Base-by-base conservation (phyloP, 2,888 invertebrate species). In the Orthosia cruda region DNA sequence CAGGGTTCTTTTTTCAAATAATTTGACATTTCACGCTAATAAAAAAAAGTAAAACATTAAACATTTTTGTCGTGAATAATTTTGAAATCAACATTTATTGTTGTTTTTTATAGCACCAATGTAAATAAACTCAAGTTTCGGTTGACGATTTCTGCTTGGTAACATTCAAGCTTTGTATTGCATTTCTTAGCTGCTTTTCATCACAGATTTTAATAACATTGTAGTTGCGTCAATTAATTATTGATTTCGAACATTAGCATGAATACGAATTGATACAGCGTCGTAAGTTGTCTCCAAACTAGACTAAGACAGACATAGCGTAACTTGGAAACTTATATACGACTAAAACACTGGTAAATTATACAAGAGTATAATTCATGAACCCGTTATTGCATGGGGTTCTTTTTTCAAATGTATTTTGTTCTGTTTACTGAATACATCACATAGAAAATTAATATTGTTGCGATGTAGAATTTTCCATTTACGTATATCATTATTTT, bases 261-360 rank as follows among this genome's bases (percentile, higher is more conserved):
- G 52, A 20, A 1, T 2, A 58, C 3, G 7, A 61, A 72, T 67
- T 63, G 45, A 71, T 69, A 70, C 58, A 84, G 77, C 81, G 85
- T 83, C 85, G 86, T 69, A 71, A 78, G 64, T 54, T 74, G 80
- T 90, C 90, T 92, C 92, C 90, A 82, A 76, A 83, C 88, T 88
- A 90, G 78, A 90, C 89, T 93, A 93, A 93, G 93, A 68, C 88
- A 63, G 52, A 83, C 93, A 91, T 93, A 93, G 93, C 81, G 81
- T 89, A 91, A 89, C 82, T 81, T 80, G 91, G 93, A 93, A 91
- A 91, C 83, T 69, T 54, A 59, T 61, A 66, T 40, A 71, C 81
- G 73, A 87, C 70, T 66, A 9, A 68, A 73, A 74, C 65, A 81
- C 62, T 77, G 65, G 49, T 67, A 74, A 83, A 83, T 74, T 79